These are phyloP conservation scores for Macaria notata DNA, from an alignment of 2,888 invertebrate genomes.

Conservation along the genomic window DNA sequence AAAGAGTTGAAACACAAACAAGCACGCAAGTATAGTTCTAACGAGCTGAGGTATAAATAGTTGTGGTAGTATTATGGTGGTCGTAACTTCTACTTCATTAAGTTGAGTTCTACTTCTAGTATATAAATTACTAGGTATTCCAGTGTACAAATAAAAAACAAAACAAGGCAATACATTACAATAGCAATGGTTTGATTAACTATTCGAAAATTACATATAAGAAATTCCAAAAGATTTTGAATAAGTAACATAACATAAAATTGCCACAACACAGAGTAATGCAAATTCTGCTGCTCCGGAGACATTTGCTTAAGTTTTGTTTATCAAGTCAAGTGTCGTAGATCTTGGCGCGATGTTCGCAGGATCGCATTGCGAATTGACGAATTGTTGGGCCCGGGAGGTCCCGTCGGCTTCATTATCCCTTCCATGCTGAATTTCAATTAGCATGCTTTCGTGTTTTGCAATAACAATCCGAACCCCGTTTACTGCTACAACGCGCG, in stretches of 20 bases:
- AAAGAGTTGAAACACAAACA: background rate
- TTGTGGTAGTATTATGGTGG: no score
- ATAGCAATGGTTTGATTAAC: no score
- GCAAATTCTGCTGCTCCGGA: background rate
- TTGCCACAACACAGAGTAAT: background rate
- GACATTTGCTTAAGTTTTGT: conserved; percentile 1
- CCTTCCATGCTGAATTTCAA: conserved; percentile 82
- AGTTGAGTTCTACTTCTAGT: no score
- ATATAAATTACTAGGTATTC: no score
- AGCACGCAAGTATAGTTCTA: background rate
- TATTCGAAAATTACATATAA: no score
- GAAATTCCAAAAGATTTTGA: no score
- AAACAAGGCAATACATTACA: no score
- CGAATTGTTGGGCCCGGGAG: conserved; percentile 49
- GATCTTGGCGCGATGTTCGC: conserved; percentile 53
- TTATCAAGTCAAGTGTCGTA: conserved; percentile 23
- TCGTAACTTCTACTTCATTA: no score
- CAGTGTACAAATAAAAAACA: no score
- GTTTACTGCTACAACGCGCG: conserved; percentile 50
- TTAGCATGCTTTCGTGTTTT: conserved; percentile 76
- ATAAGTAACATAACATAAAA: no score
- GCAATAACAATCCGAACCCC: conserved; percentile 68
- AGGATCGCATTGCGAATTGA: conserved; percentile 49
- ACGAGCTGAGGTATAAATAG: background rate
- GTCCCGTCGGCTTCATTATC: conserved; percentile 70